phyloP scores from a whole-genome alignment of 2,888 invertebrate species.

The Parochlus steinenii region DNA sequence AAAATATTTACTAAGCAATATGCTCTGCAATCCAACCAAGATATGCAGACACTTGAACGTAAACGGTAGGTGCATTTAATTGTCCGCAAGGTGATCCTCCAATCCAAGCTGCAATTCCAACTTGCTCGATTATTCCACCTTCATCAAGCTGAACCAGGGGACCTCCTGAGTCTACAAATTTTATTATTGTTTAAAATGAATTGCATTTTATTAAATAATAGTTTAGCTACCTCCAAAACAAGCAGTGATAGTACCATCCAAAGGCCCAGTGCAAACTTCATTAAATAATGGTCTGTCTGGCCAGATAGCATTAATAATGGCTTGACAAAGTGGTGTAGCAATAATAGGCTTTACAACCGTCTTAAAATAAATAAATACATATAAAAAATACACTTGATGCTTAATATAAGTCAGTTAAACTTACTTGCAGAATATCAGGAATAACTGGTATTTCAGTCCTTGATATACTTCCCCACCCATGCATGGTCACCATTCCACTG shows the following conservation, averaged over 20 bases:
- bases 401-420: too few relatives aligned
- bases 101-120: conserved; percentile 5
- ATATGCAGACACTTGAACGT: conserved; percentile 1
- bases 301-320: conserved; percentile 14
- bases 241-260: conserved; percentile 21
- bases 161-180: conserved; percentile 1
- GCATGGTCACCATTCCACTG: conserved; percentile 17
- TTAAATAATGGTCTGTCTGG: conserved; percentile 16
- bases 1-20: conserved; percentile 1
- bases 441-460: conserved; percentile 15
- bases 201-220: not conserved
- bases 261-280: conserved; percentile 25
- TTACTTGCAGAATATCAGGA: conserved; percentile 18
- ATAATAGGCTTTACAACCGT: conserved; percentile 18
- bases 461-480: conserved; percentile 20
- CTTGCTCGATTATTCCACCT: not conserved
- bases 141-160: conserved; percentile 1
- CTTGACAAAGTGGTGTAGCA: conserved; percentile 18
- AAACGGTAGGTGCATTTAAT: conserved; percentile 2
- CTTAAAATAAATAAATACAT: too few relatives aligned
- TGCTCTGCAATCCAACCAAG: not conserved
- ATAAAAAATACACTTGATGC: too few relatives aligned
- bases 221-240: conserved; percentile 15
- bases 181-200: not conserved
- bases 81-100: conserved; percentile 1